Percentiles rank a stretch among this genome's conserved stretches.
Evolutionary conservation across 2,888 invertebrate species (phyloP).

Genomic region (Poecilus cupreus): DNA sequence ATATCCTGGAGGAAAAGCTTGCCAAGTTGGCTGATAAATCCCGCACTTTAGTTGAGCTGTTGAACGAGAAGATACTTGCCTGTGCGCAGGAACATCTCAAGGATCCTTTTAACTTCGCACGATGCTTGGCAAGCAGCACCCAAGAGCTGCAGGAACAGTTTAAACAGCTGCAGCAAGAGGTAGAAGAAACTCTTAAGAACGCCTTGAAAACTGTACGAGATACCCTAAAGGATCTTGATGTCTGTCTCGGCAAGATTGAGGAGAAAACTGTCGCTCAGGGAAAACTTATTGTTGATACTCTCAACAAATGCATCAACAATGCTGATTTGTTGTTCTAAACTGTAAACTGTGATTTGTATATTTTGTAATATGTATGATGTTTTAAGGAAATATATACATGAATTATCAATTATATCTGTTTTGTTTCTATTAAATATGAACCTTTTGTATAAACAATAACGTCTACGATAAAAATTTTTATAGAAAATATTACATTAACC

Average conservation of each 20-base stretch:
- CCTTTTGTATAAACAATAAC: too few species aligned
- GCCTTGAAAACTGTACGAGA: neutral
- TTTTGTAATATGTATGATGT: too few species aligned
- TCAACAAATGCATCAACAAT: neutral
- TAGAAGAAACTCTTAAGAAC: neutral
- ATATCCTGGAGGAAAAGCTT: neutral
- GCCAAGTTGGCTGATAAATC: neutral
- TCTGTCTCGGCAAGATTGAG: neutral
- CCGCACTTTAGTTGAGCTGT: neutral
- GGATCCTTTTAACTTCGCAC: neutral
- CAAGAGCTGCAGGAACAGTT: neutral
- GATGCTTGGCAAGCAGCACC: neutral
- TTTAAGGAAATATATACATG: too few species aligned
- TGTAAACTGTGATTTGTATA: too few species aligned
- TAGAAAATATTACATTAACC: too few species aligned
- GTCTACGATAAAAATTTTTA: too few species aligned
- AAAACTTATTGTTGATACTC: neutral
- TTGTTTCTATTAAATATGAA: too few species aligned
- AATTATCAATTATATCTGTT: too few species aligned
- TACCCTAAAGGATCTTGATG: neutral
- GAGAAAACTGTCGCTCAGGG: neutral
- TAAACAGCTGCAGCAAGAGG: neutral
- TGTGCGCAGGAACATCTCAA: neutral
- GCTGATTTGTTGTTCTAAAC: neutral
- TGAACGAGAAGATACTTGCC: neutral